phyloP scores from a whole-genome alignment of 2,797 vertebrate species.

The Erethizon dorsatum region DNA sequence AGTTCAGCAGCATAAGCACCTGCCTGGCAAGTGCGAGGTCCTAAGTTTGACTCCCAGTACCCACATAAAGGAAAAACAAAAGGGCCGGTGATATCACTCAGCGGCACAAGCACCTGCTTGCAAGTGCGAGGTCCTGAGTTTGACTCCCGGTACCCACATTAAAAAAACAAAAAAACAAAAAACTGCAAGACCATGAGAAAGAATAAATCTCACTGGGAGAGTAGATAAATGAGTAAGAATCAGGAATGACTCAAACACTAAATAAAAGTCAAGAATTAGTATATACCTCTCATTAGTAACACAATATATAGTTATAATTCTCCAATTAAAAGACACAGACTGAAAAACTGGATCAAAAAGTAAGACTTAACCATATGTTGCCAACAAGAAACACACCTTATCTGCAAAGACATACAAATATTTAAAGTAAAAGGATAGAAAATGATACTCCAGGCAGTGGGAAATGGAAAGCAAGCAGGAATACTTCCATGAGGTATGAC shows the following conservation, averaged over 20 bases:
- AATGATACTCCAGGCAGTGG: neutral
- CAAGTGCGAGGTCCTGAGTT: too few relatives aligned
- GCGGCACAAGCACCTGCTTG: too few relatives aligned
- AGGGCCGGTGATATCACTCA: too few relatives aligned
- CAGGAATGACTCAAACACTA: neutral
- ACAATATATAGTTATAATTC: neutral
- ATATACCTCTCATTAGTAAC: neutral
- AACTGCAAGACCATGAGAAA: neutral
- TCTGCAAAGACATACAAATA: neutral
- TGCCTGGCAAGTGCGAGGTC: too few relatives aligned
- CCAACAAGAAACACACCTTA: neutral
- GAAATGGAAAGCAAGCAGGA: neutral
- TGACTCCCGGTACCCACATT: too few relatives aligned
- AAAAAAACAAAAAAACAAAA: neutral
- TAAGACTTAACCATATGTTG: neutral
- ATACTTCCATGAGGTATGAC: neutral
- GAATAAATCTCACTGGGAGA: neutral
- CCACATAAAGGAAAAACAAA: too few relatives aligned
- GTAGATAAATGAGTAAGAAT: neutral
- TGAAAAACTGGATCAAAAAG: neutral
- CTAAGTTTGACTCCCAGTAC: too few relatives aligned
- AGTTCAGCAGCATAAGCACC: too few relatives aligned
- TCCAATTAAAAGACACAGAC: neutral
- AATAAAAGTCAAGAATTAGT: neutral
- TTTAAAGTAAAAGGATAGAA: neutral